A percentile compares a stretch with the other conserved stretches of the same genome.
phyloP scores from a whole-genome alignment of 1,140 invertebrate species.

The Calycopis cecrops region DNA sequence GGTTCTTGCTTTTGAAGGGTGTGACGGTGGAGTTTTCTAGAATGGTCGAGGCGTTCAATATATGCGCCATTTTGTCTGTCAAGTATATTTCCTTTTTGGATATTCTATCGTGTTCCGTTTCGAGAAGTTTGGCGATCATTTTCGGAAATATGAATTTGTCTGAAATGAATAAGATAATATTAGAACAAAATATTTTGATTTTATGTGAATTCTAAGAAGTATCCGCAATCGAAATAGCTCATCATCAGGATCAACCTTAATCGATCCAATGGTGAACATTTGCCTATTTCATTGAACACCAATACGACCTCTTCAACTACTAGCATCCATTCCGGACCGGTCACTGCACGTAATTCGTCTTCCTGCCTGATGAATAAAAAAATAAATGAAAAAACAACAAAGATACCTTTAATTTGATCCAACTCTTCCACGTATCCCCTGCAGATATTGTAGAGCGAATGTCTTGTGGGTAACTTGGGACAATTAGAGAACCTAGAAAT shows the following conservation, averaged over 20 bases:
- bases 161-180: constrained; percentile 28
- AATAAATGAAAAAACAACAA: too few relatives aligned
- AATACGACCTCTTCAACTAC: too few relatives aligned
- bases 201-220: too few relatives aligned
- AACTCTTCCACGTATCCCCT: constrained; percentile 36
- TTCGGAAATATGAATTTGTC: constrained; percentile 41
- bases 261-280: too few relatives aligned
- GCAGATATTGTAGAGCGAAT: constrained; percentile 28
- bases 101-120: constrained; percentile 26
- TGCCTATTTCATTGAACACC: too few relatives aligned
- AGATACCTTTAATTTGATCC: constrained; percentile 40
- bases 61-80: constrained; percentile 50
- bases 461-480: constrained; percentile 32
- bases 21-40: constrained; percentile 49
- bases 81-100: constrained; percentile 30
- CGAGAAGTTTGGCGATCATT: constrained; percentile 38
- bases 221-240: too few relatives aligned
- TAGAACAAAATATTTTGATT: background rate
- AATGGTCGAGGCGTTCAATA: constrained; percentile 41
- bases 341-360: too few relatives aligned
- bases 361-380: too few relatives aligned
- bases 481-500: constrained; percentile 29
- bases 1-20: constrained; percentile 51
- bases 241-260: too few relatives aligned
- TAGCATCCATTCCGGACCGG: too few relatives aligned